Evolutionary conservation across 2,797 vertebrate species (phyloP).

Genomic region (Salmo trutta): DNA sequence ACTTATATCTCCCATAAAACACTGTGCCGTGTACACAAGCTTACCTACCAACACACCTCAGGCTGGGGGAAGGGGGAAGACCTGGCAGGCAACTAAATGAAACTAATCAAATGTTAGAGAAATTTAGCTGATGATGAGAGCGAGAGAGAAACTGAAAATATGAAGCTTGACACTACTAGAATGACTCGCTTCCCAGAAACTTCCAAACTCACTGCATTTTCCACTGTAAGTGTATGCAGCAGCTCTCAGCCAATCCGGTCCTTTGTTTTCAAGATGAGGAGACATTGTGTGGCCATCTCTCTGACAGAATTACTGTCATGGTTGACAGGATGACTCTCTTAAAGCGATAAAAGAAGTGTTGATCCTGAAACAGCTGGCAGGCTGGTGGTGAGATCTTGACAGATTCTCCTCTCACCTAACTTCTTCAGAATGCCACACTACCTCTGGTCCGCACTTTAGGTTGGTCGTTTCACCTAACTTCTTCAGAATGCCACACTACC

Average conservation of each 20-base stretch:
- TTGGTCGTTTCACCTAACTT: conserved; percentile 47
- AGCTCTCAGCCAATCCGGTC: conserved; percentile 45
- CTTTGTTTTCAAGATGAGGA: conserved; percentile 51
- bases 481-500: conserved; percentile 54
- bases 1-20: conserved; percentile 43
- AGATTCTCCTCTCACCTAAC: conserved; percentile 61
- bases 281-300: conserved; percentile 72
- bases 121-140: background rate
- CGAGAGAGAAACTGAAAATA: conserved; percentile 17
- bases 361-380: conserved; percentile 72
- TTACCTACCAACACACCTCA: conserved; percentile 22
- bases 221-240: conserved; percentile 7
- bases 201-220: conserved; percentile 28
- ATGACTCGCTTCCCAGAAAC: conserved; percentile 36
- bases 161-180: conserved; percentile 59
- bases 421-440: conserved; percentile 55
- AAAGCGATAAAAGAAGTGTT: conserved; percentile 76
- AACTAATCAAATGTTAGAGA: background rate
- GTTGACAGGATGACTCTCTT: conserved; percentile 72
- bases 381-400: conserved; percentile 56
- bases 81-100: conserved; percentile 24
- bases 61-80: conserved; percentile 48
- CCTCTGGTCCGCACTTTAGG: conserved; percentile 33
- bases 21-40: conserved; percentile 11
- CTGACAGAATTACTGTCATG: conserved; percentile 76